Base-by-base conservation (phyloP, 1,140 invertebrate species). In the Melanaphis sacchari region DNA sequence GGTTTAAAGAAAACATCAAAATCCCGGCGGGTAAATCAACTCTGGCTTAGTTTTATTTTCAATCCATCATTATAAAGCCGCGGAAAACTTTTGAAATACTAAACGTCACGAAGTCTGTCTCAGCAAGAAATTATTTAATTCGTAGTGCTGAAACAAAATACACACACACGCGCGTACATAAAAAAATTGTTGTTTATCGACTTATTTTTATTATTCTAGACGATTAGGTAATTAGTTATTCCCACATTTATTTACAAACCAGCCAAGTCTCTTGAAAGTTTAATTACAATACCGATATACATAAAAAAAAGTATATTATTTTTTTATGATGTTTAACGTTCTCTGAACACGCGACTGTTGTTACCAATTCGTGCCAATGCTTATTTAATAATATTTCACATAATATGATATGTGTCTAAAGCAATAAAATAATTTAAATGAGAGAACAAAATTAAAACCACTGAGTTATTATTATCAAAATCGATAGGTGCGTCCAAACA, bases 1-100 rank as follows among this genome's bases (percentile, higher is more conserved):
- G 36, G 54, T 66, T 87, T 66, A 91, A 91, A 91, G 54, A 91
- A 90, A 90, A 91, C 89, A 59, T 90, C 46, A 49, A 52, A 59
- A 26, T 38, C 89, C 89, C 49, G 22, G 6, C 18, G 43, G 82
- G 40, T 26, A 85, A 85, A 43, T 87, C 84, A 43, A 87, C 41
- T 43, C 15, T 31, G 26, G 24, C 0, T 85, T 40, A 2, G 2
- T 31, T 31, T 85, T 24, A 38, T 84, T 85, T 85, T 85, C 38
- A 36, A 88, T 52, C 87, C 87, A 36, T 88, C 46, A 88, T n/a
- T 24, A 5, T 38, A 54, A 54, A 22, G 49, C 49, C 24, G 24
- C 40, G 49, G 24, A 54, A 38, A 54, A 90, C 49, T 54, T 90
- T 54, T 40, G 88, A 40, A 90, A 54, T 54, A 90, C 88, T 40